Percentiles rank a stretch among this genome's conserved stretches.
phyloP scores from a whole-genome alignment of 2,797 vertebrate species.

The Strix occidentalis region DNA sequence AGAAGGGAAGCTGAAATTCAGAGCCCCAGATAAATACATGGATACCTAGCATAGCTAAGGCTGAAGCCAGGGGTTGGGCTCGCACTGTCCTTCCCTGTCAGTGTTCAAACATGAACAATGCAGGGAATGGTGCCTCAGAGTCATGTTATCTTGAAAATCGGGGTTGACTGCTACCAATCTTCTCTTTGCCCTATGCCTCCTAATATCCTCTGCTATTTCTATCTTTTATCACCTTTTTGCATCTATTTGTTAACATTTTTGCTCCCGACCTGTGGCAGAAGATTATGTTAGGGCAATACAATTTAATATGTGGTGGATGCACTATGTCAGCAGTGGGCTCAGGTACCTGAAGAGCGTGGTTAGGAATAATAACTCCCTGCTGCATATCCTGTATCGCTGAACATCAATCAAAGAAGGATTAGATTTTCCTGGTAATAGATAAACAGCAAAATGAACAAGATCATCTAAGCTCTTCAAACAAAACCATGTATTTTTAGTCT shows the following conservation, averaged over 20 bases:
- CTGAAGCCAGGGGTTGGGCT: background rate
- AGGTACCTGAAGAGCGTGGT: background rate
- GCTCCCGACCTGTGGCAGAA: background rate
- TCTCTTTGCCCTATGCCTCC: background rate
- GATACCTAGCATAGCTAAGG: background rate
- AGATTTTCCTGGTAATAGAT: background rate
- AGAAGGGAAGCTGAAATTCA: background rate
- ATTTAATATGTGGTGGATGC: background rate
- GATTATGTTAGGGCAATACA: background rate
- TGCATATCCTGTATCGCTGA: background rate
- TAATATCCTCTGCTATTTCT: background rate
- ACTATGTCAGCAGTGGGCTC: background rate
- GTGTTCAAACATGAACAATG: background rate
- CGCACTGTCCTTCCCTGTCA: background rate
- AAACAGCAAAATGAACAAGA: slow-evolving; percentile 27
- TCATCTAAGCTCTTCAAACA: slow-evolving; percentile 22
- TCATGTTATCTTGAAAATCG: background rate
- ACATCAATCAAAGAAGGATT: background rate
- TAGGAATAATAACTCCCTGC: background rate
- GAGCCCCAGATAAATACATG: background rate
- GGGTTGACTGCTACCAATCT: background rate
- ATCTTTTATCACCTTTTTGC: background rate
- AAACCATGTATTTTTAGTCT: background rate
- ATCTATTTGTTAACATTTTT: background rate
- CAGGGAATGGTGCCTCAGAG: background rate